Evolutionary conservation across 2,113 vertebrate species (phyloP).

Genomic region (Sardina pilchardus): DNA sequence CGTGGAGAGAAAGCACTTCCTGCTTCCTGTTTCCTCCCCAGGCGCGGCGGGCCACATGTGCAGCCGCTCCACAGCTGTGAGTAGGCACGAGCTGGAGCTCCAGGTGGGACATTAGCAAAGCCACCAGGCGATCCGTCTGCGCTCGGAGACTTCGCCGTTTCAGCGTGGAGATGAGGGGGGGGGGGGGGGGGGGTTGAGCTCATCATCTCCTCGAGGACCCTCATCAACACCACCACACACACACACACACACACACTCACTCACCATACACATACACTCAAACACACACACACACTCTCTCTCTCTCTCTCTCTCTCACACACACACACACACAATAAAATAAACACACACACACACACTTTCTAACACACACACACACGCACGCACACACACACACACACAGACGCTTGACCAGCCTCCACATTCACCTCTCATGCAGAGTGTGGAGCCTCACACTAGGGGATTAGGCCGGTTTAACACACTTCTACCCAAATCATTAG

Average conservation of each 20-base stretch:
- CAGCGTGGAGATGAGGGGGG: background rate
- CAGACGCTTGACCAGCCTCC: background rate
- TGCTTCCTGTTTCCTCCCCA: background rate
- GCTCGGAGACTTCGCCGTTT: background rate
- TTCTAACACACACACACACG: background rate
- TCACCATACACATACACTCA: background rate
- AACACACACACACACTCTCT: background rate
- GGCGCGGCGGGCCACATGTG: background rate
- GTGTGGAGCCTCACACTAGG: background rate
- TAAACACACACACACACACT: background rate
- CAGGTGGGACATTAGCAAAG: background rate
- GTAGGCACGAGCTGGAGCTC: background rate
- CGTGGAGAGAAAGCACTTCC: background rate
- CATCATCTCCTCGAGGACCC: constrained; percentile 3
- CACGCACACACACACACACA: background rate
- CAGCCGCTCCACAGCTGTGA: background rate
- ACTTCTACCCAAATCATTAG: constrained; percentile 20
- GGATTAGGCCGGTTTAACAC: background rate
- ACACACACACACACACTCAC: too few species aligned
- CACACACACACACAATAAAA: background rate
- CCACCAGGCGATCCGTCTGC: background rate
- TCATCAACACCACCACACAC: background rate
- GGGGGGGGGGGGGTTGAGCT: too few species aligned
- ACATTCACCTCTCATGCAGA: background rate
- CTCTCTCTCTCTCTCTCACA: background rate